Evolutionary conservation across 2,888 invertebrate species (phyloP), one percentile per base, ranked within the genome.

Genomic region (Leptopterna dolabrata): DNA sequence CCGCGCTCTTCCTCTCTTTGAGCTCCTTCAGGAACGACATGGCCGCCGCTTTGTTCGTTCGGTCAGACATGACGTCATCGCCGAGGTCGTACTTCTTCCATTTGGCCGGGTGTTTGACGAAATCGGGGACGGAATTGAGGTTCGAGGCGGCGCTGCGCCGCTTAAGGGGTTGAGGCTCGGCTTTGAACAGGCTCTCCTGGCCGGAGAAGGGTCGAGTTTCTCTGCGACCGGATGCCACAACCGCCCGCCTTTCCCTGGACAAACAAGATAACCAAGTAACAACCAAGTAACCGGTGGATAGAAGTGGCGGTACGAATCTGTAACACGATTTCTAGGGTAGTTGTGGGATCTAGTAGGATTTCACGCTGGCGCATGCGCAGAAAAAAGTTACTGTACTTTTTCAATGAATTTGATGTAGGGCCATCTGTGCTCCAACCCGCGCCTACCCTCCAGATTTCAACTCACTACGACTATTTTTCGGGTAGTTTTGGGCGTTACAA

Each of bases 21-120:
- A 89, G 45, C 55, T 89, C 89, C 45, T 88, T 87, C 14, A 97
- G 93, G 91, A 96, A 96, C n/a, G 95, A 93, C 90, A 96, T 93
- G 0, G 97, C 97, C 55, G 96, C 96, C 76, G 94, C 94, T 16
- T 95, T 94, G 90, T 97, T 97, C 70, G 95, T 95, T 84, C 93
- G 93, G 87, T 97, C 96, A 0, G 96, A 96, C 92, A 96, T 95
- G 90, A 96, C 96, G 2, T 97, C 96, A 93, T 97, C 96, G 36
- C 94, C 95, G 24, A 97, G 92, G 19, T 95, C 94, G 90, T 97
- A 97, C 91, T 95, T 96, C 14, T 94, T 95, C 96, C 96, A 97
- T 91, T 95, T 96, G 88, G 95, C 94, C 16, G 97, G 97, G 92
- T 97, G 95, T 89, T 94, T 94, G 90, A 95, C 93, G 90, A 94